Evolutionary conservation across 2,888 invertebrate species (phyloP).

Genomic region (Lymantria dispar): DNA sequence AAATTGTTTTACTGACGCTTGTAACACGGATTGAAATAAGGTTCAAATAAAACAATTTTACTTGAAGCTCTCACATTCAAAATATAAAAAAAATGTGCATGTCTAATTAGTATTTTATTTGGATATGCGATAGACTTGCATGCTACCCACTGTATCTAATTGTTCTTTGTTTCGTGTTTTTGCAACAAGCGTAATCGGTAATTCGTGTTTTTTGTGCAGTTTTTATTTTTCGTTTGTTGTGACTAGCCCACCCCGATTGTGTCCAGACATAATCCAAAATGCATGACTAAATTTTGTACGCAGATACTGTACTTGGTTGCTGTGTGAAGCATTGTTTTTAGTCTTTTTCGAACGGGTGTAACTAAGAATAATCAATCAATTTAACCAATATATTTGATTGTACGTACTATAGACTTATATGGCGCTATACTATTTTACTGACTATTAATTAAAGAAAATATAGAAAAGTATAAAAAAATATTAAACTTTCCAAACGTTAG

Average conservation of each 20-base stretch:
- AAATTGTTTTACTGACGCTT: too few species aligned
- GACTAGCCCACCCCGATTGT: conserved; percentile 49
- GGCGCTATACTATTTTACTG: too few species aligned
- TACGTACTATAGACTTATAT: too few species aligned
- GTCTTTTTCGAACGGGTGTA: background rate
- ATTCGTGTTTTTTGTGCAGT: conserved; percentile 46
- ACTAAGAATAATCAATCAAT: too few species aligned
- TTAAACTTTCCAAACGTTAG: too few species aligned
- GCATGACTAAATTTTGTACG: conserved; percentile 23
- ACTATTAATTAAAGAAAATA: too few species aligned
- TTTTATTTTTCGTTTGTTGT: conserved; percentile 30
- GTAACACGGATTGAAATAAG: too few species aligned
- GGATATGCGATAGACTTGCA: conserved; percentile 44
- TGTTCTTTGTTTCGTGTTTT: conserved; percentile 37
- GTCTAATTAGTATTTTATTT: conserved; percentile 51
- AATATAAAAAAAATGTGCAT: conserved; percentile 39
- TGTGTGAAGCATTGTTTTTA: background rate
- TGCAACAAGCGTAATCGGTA: conserved; percentile 49
- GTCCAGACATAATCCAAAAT: conserved; percentile 32
- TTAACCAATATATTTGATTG: too few species aligned
- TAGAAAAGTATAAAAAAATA: too few species aligned
- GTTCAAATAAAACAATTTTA: conserved; percentile 16
- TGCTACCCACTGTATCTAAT: conserved; percentile 55
- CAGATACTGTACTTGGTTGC: conserved; percentile 12
- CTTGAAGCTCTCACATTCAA: conserved; percentile 23